Percentiles rank a stretch among this genome's conserved stretches.
phyloP scores from a whole-genome alignment of 2,113 vertebrate genomes.

The Callopanchax toddi region DNA sequence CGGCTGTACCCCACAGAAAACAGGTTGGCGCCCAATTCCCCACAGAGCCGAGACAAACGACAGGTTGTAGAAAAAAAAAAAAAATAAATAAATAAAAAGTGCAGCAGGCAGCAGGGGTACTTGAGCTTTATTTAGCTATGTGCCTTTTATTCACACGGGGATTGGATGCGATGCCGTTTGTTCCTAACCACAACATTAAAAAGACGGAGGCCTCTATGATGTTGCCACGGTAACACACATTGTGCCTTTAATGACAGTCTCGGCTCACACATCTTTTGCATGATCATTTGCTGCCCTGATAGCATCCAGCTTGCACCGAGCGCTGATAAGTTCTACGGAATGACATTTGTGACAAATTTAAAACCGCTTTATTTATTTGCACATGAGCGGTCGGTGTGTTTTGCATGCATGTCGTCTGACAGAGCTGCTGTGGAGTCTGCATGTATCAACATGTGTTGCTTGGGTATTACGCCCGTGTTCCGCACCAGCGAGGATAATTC shows the following conservation, averaged over 20 bases:
- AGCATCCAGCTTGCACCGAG: slow-evolving; percentile 32
- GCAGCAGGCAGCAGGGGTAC: slow-evolving; percentile 55
- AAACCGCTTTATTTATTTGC: slow-evolving; percentile 35
- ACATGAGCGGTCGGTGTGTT: slow-evolving; percentile 46
- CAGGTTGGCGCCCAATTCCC: slow-evolving; percentile 70
- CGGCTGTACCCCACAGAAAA: slow-evolving; percentile 32
- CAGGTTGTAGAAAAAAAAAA: slow-evolving; percentile 20
- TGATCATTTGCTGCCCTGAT: slow-evolving; percentile 71
- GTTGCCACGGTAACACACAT: slow-evolving; percentile 79
- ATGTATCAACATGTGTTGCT: slow-evolving; percentile 53
- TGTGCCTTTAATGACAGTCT: slow-evolving; percentile 75
- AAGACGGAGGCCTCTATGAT: slow-evolving; percentile 67
- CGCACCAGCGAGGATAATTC: slow-evolving; percentile 48
- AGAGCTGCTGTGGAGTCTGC: slow-evolving; percentile 13
- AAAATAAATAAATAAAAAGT: no score
- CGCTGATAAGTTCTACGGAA: slow-evolving; percentile 19
- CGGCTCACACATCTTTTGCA: slow-evolving; percentile 65
- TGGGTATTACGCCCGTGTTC: slow-evolving; percentile 49
- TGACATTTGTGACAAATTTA: no score
- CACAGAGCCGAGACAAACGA: slow-evolving; percentile 58
- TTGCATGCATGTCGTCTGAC: slow-evolving; percentile 30
- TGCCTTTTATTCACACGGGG: slow-evolving; percentile 73
- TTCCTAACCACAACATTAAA: slow-evolving; percentile 65
- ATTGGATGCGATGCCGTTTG: slow-evolving; percentile 67
- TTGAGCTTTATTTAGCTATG: slow-evolving; percentile 77